Evolutionary conservation across 2,888 invertebrate genomes (phyloP).

Genomic region (Eulithis testata): DNA sequence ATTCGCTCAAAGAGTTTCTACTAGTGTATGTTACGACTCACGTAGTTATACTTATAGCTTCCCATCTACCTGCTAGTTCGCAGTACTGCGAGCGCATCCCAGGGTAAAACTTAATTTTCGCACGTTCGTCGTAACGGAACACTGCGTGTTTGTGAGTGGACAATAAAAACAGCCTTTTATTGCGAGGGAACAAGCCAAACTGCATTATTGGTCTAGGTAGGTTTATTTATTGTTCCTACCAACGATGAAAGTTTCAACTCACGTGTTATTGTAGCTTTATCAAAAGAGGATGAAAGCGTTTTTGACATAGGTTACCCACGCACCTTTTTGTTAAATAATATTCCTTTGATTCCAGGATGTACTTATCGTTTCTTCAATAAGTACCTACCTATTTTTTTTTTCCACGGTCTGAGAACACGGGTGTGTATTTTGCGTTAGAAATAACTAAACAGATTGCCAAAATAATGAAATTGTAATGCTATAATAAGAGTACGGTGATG

Average conservation of each 20-base stretch:
- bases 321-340: slow-evolving; percentile 1
- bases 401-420: neutral
- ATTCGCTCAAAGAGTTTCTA: slow-evolving; percentile 33
- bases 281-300: neutral
- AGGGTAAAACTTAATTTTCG: slow-evolving; percentile 60
- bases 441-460: no score
- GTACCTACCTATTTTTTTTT: neutral
- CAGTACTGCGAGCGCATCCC: slow-evolving; percentile 40
- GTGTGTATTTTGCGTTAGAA: neutral
- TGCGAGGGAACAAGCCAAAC: slow-evolving; percentile 47
- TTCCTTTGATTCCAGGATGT: neutral
- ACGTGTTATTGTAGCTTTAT: neutral
- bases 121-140: slow-evolving; percentile 52
- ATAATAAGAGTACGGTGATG: no score
- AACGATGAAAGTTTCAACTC: slow-evolving; percentile 3
- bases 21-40: slow-evolving; percentile 22
- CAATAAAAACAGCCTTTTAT: slow-evolving; percentile 59
- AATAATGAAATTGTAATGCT: no score
- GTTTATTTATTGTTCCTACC: slow-evolving; percentile 42
- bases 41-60: slow-evolving; percentile 9
- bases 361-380: neutral
- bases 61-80: slow-evolving; percentile 12
- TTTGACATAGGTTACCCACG: neutral
- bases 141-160: slow-evolving; percentile 60
- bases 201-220: slow-evolving; percentile 45